Evolutionary conservation across 1,140 invertebrate genomes (phyloP).

Genomic region (Holotrichia oblita): DNA sequence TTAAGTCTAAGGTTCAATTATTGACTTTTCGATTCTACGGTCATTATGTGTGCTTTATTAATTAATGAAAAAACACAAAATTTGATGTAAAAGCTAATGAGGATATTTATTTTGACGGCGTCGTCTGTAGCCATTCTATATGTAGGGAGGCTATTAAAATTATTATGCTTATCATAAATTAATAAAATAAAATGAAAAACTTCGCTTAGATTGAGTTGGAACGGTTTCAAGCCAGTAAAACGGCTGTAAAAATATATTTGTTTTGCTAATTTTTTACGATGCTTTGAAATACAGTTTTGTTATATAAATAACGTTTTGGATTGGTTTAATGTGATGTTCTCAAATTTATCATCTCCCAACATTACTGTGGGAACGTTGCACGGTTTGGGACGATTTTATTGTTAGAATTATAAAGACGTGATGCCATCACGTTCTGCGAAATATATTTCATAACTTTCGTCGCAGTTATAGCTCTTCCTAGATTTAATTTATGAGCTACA

Average conservation of each 20-base stretch:
- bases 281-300: conserved; percentile 29
- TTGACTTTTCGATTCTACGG: background rate
- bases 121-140: background rate
- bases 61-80: no score
- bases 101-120: no score
- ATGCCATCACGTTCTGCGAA: background rate
- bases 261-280: conserved; percentile 37
- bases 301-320: conserved; percentile 27
- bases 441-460: background rate
- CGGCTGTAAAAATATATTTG: conserved; percentile 30
- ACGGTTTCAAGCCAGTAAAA: conserved; percentile 28
- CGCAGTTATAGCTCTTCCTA: background rate
- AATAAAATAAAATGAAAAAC: conserved; percentile 27
- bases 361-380: background rate
- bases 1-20: conserved; percentile 36
- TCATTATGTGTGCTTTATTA: no score
- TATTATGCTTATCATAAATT: conserved; percentile 19
- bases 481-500: background rate
- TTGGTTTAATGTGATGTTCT: conserved; percentile 25
- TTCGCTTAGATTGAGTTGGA: conserved; percentile 19
- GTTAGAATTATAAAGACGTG: background rate
- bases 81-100: no score
- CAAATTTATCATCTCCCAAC: background rate
- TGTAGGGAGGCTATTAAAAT: background rate
- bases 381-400: conserved; percentile 18